Base-by-base conservation (phyloP, 2,113 vertebrate genomes). In the Dryoscopus gambensis region DNA sequence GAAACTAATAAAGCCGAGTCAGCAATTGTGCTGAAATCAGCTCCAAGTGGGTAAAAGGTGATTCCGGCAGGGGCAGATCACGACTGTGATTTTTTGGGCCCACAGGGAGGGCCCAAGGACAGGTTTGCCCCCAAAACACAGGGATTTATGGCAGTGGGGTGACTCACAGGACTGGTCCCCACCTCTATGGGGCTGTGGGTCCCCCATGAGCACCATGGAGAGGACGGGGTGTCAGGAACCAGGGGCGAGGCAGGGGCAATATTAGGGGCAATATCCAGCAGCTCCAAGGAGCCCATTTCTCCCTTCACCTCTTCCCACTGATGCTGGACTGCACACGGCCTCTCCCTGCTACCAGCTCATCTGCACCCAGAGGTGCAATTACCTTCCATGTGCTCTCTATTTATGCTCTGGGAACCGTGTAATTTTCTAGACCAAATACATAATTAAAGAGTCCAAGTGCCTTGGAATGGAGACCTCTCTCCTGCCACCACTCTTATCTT, bases 301-400 rank as follows among this genome's bases (percentile, higher is more conserved):
- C 28, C 65, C 44, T 78, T 64, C 4, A 2, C n/a, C 63, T 49
- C 62, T 73, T 75, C 75, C 73, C 65, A 46, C 74, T 9, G 60
- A 46, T 39, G 57, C 71, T 6, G 6, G 30, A 30, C 55, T 76
- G 68, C 60, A 21, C 53, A 2, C 2, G 6, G 82, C 81, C 93
- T 52, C 88, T 59, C 78, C 84, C 84, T 40, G 47, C 82, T 22
- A 30, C 80, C 77, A 55, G 73, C 86, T 73, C 42, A 69, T 94
- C 92, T 76, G 67, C 78, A 84, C 93, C 80, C 74, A 0, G 74
- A 88, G 94, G 79, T 86, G 77, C 97, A 97, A 97, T 97, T 94
- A 88, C 93, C 65, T 86, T 57, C 94, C 37, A 16, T 16, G 39
- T 5, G 15, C 33, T 86, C 86, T 67, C 71, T 59, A 78, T 76